These are phyloP conservation scores for Lophius piscatorius DNA, from an alignment of 2,113 vertebrate genomes.

Conservation along the genomic window DNA sequence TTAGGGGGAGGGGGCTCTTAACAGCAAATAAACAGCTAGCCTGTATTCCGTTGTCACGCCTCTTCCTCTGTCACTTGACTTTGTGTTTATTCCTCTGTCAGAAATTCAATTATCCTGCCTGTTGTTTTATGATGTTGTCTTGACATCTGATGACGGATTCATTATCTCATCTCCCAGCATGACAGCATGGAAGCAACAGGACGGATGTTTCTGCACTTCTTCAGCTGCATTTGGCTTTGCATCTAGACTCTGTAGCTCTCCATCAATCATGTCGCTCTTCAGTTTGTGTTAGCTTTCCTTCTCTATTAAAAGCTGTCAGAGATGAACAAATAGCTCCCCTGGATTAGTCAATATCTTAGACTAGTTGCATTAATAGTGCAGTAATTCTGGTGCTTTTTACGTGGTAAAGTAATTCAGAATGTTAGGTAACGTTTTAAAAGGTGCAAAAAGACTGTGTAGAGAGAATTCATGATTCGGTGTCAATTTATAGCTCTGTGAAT, in stretches of 20 bases:
- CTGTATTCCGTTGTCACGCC: slow-evolving; percentile 58
- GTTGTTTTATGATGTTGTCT: slow-evolving; percentile 80
- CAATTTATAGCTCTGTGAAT: no score
- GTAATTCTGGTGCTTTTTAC: neutral
- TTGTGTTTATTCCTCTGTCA: slow-evolving; percentile 48
- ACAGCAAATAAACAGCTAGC: slow-evolving; percentile 62
- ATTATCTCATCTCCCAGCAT: slow-evolving; percentile 78
- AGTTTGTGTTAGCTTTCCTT: slow-evolving; percentile 1
- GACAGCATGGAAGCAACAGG: slow-evolving; percentile 53
- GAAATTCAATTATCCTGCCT: slow-evolving; percentile 78
- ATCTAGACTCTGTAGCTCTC: slow-evolving; percentile 2
- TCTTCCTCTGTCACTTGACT: slow-evolving; percentile 59
- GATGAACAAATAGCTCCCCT: no score
- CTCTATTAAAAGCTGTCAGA: slow-evolving; percentile 25
- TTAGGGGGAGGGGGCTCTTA: slow-evolving; percentile 6
- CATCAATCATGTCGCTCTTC: neutral
- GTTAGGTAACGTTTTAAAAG: slow-evolving; percentile 14
- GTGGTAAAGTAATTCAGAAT: neutral
- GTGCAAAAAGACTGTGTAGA: no score
- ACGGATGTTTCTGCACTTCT: slow-evolving; percentile 13
- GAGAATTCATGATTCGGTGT: no score
- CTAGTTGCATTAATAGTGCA: no score
- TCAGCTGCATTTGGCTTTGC: slow-evolving; percentile 11
- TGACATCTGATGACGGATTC: slow-evolving; percentile 78
- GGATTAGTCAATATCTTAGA: neutral